A percentile compares a stretch with the other conserved stretches of the same genome.
These are phyloP conservation scores for Chaenogobius annularis DNA, from an alignment of 2,113 vertebrate genomes.

Conservation along the genomic window DNA sequence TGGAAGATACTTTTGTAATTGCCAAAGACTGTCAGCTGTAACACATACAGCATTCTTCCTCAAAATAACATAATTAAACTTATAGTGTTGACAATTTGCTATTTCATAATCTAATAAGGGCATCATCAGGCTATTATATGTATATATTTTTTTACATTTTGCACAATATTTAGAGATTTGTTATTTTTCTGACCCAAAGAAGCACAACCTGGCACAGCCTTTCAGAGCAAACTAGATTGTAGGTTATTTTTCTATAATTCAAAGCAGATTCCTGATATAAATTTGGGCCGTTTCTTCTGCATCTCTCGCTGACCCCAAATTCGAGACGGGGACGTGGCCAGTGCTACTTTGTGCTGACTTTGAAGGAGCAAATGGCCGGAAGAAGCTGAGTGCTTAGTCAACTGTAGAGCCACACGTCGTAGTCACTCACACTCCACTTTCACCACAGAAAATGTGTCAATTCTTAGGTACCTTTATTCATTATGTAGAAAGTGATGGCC, in stretches of 20 bases:
- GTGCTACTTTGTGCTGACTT: slow-evolving; percentile 47
- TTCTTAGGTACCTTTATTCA: slow-evolving; percentile 75
- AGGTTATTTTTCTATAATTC: not conserved
- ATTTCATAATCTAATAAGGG: no score
- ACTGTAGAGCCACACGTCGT: slow-evolving; percentile 12
- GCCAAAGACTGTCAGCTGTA: no score
- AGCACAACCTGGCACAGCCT: not conserved
- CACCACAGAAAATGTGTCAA: slow-evolving; percentile 63
- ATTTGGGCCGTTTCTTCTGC: not conserved
- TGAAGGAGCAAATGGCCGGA: slow-evolving; percentile 28
- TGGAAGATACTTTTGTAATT: no score
- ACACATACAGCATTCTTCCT: no score
- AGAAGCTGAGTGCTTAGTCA: slow-evolving; percentile 44
- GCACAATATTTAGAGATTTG: no score
- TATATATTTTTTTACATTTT: no score
- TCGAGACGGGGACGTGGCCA: not conserved
- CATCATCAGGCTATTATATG: no score
- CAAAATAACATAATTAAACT: no score
- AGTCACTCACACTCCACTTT: slow-evolving; percentile 35
- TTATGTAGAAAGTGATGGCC: slow-evolving; percentile 73
- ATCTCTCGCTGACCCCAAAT: slow-evolving; percentile 23
- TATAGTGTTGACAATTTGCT: no score
- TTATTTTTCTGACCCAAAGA: not conserved
- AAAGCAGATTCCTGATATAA: not conserved
- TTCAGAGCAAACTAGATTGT: not conserved